Base-by-base conservation (phyloP, 2,888 invertebrate genomes). In the Nephrotoma flavescens region DNA sequence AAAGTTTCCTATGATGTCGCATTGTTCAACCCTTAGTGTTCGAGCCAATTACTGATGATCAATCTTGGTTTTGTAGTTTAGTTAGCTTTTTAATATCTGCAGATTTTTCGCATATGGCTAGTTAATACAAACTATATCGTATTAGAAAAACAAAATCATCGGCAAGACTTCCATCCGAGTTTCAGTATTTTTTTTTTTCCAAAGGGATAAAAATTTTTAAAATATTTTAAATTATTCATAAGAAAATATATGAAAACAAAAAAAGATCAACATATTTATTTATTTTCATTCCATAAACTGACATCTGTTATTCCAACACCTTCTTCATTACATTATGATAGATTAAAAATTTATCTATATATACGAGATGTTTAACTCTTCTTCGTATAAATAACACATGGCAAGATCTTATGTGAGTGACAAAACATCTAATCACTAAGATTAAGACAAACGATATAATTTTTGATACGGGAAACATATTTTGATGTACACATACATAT, bases 261-360 rank as follows among this genome's bases (percentile, higher is more conserved):
- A 71, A 71, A 31, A 11, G 9, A 31, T 31, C 31, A 31, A 31
- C 9, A 57, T 19, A 71, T 19, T 71, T 71, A 31, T 71, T 71
- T 71, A 71, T 71, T 71, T 71, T 71, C 71, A 71, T 71, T 71
- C 71, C 31, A 71, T 9, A 84, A 15, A n/a, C 15, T 42, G 42
- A 42, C 84, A 84, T 84, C 84, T 84, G 84, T 84, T 84, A 84
- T 84, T 84, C 42, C 41, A 84, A 42, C 84, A 84, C 84, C 84
- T 84, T 84, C 84, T 84, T 84, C 84, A 84, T 71, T 71, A 71
- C 31, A 31, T 71, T 71, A 71, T 71, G 71, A 71, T 71, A 31
- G 71, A 71, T 71, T 71, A 71, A 71, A 71, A 71, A 71, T 71
- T 71, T 31, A 31, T 71, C 31, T 19, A 6, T 11, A 6, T 11